phyloP scores from a whole-genome alignment of 1,140 invertebrate genomes.

The Ostrea denselamellosa region DNA sequence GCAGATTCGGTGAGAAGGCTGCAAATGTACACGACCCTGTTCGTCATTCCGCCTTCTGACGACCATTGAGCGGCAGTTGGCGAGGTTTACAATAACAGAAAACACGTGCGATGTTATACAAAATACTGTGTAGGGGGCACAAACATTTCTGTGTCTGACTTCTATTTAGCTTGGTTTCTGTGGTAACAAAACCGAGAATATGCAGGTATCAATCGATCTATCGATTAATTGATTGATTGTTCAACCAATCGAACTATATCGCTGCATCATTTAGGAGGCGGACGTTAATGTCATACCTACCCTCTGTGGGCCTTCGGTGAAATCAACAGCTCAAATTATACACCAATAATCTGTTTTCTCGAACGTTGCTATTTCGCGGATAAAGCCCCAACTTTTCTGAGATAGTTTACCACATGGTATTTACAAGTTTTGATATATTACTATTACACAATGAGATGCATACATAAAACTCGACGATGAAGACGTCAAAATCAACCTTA shows the following conservation, averaged over 20 bases:
- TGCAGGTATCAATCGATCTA: background rate
- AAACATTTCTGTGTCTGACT: background rate
- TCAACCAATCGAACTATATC: background rate
- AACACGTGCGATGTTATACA: slow-evolving; percentile 6
- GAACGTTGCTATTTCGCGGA: too few relatives aligned
- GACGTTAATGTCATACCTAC: too few relatives aligned
- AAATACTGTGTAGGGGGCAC: background rate
- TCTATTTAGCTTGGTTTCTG: background rate
- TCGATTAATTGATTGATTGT: background rate
- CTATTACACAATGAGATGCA: too few relatives aligned
- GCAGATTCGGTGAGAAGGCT: background rate
- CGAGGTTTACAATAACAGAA: background rate
- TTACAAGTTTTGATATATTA: too few relatives aligned
- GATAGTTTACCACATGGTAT: too few relatives aligned
- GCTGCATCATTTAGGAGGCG: background rate
- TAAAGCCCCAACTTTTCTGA: too few relatives aligned
- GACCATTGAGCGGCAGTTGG: background rate
- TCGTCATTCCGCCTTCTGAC: background rate
- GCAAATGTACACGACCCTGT: background rate
- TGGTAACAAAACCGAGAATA: background rate
- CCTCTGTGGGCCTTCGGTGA: too few relatives aligned
- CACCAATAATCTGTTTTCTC: too few relatives aligned
- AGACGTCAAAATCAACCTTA: too few relatives aligned
- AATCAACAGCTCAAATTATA: too few relatives aligned
- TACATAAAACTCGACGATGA: too few relatives aligned